Evolutionary conservation across 2,113 vertebrate genomes (phyloP), one percentile per base, ranked within the genome.

Genomic region (Kryptolebias marmoratus): DNA sequence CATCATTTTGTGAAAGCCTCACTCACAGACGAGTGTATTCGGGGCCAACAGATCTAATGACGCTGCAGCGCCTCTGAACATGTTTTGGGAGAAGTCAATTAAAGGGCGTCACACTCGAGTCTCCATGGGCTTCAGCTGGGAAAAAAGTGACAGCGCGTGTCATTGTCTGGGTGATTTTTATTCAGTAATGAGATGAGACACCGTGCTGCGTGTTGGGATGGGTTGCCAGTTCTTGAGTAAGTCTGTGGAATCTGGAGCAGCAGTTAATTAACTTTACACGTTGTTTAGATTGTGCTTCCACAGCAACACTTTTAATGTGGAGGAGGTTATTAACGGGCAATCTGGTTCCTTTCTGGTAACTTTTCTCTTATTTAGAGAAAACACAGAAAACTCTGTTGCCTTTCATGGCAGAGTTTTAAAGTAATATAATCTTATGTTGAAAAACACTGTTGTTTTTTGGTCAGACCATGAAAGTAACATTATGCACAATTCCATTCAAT

Each of bases 1-100:
- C 81, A 79, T 81, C 75, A 59, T 81, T 69, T 68, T 80, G 66
- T 81, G 68, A 82, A 87, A 85, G 68, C 53, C 48, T 79, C 62
- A 30, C 50, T 74, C 44, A 67, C 74, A 85, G 78, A 67, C 63
- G 77, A 80, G 61, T 70, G 75, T 52, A 42, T 73, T 73, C 28
- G 50, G 59, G 74, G 57, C 48, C 32, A 56, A 80, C 58, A 65
- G 57, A 63, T 74, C 69, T 31, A 44, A 39, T 87, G 85, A 88
- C 71, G 60, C 56, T 27, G 15, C 58, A 65, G 30, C 73, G 81
- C 55, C 68, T 66, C 31, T 4, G 66, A 79, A 87, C 65, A 4
- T 36, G 68, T 79, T 59, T 7, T 73, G 59, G 39, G 52, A 67
- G 75, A 72, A 74, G 80, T 75, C 61, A 14, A 83, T 79, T 68